phyloP scores from a whole-genome alignment of 2,113 vertebrate species.

The Ageneiosus marmoratus region DNA sequence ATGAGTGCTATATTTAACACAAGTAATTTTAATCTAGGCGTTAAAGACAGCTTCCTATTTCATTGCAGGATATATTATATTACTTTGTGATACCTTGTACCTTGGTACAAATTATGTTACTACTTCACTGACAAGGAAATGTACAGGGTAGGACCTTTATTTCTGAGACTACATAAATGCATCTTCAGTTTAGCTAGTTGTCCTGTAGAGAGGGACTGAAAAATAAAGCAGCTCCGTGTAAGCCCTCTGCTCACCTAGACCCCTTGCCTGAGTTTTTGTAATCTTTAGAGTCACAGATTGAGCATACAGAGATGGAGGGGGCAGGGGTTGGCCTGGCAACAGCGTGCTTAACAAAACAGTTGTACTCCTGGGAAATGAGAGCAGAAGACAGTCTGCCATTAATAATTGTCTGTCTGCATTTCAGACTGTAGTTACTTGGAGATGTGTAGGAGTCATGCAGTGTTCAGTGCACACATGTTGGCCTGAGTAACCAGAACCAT shows the following conservation, averaged over 20 bases:
- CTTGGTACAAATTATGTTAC: background rate
- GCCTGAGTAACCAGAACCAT: conserved; percentile 47
- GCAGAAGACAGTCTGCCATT: conserved; percentile 44
- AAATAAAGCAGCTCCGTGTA: background rate
- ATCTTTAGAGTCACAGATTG: conserved; percentile 17
- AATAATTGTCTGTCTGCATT: conserved; percentile 60
- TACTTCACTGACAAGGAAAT: background rate
- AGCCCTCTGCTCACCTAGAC: too few relatives aligned
- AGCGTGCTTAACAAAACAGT: conserved; percentile 56
- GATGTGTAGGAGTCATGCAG: conserved; percentile 59
- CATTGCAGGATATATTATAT: background rate
- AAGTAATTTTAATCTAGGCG: background rate
- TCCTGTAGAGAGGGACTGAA: background rate
- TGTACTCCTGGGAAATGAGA: conserved; percentile 56
- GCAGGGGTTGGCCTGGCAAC: conserved; percentile 67
- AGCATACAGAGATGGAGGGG: conserved; percentile 8
- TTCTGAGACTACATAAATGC: background rate
- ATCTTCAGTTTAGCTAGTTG: background rate
- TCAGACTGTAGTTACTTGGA: conserved; percentile 67
- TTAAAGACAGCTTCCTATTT: background rate
- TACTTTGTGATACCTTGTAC: background rate
- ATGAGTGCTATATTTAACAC: background rate
- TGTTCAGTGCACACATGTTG: conserved; percentile 62
- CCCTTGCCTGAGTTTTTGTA: background rate
- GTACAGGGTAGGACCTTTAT: background rate